Base-by-base conservation (phyloP, 1,140 invertebrate genomes). In the Drosophila mojavensis region DNA sequence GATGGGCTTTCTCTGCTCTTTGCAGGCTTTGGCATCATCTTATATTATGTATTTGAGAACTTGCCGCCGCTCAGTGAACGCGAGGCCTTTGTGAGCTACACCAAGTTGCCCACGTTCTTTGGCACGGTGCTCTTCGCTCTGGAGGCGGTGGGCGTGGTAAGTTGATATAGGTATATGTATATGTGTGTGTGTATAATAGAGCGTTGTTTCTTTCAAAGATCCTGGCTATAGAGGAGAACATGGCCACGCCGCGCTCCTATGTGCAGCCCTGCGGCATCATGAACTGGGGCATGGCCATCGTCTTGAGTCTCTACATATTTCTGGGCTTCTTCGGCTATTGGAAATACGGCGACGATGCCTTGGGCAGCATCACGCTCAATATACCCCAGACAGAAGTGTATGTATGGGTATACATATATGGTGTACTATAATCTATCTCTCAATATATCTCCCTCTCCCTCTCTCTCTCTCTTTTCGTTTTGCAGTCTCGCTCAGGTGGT, bases 51-150 rank as follows among this genome's bases (percentile, higher is more conserved):
- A 54, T 93, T 95, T n/a, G 80, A 93, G 0, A 93, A 94, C 26
- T 81, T 96, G 50, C 95, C 96, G 6, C 84, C 94, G 1, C 83
- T 94, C 1, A 93, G 91, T 10, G 94, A 94, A 2, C 92, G 94
- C 39, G 91, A 94, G 17, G 88, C 95, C 36, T 93, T 94, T 75
- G 95, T 94, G 2, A 91, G 93, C 0, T 62, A 93, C 0, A 90
- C 92, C 41, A 94, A 94, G 53, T 95, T 95, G 85, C 94, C 96
- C 0, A 93, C 97, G 0, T 97, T 96, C 79, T 97, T 98, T 91
- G 97, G 97, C 0, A 98, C 97, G 0, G 96, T 96, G 0, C 93
- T 98, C 4, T 98, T 98, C 93, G 96, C 97, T 0, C 93, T 98
- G 53, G 97, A 98, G 92, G 97, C 97, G 13, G 97, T 98, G 36